These are phyloP conservation scores for Aurelia coerulea DNA, from an alignment of 30 jellyfish, hydroid and myxozoan genomes.

Conservation along the genomic window DNA sequence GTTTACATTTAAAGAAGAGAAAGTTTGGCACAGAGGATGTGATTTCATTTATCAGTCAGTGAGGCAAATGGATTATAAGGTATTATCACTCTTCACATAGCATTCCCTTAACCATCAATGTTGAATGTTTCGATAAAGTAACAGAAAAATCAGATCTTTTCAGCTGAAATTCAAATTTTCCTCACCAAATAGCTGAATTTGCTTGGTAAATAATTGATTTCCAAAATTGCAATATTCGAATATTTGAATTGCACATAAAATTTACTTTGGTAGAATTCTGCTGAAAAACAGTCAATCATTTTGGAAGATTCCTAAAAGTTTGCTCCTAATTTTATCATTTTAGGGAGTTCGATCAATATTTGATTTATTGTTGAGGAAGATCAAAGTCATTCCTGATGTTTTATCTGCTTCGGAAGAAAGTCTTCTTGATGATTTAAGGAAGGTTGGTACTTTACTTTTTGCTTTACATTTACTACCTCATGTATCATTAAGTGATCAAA, in stretches of 20 bases:
- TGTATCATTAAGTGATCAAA: too few species aligned
- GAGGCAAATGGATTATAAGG: slow-evolving; percentile 92
- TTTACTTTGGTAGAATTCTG: too few species aligned
- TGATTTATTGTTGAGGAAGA: slow-evolving; percentile 76
- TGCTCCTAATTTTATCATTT: background rate
- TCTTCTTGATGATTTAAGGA: slow-evolving; percentile 75
- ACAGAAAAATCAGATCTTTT: too few species aligned
- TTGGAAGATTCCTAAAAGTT: too few species aligned
- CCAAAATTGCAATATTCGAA: too few species aligned
- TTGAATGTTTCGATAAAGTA: too few species aligned
- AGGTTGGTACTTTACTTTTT: slow-evolving; percentile 51
- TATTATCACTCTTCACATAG: background rate
- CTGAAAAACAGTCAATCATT: too few species aligned
- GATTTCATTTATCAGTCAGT: slow-evolving; percentile 64
- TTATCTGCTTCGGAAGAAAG: slow-evolving; percentile 61
- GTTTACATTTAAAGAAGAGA: slow-evolving; percentile 63
- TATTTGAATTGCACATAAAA: too few species aligned
- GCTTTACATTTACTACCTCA: background rate
- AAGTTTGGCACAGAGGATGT: slow-evolving; percentile 89
- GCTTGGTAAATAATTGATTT: too few species aligned
- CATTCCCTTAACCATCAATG: too few species aligned
- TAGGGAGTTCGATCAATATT: slow-evolving; percentile 90
- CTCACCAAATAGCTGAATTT: too few species aligned
- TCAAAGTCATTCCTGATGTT: slow-evolving; percentile 78
- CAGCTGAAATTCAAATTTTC: too few species aligned